These are phyloP conservation scores for Pteromalus puparum DNA, from an alignment of 1,140 invertebrate species.

Conservation along the genomic window DNA sequence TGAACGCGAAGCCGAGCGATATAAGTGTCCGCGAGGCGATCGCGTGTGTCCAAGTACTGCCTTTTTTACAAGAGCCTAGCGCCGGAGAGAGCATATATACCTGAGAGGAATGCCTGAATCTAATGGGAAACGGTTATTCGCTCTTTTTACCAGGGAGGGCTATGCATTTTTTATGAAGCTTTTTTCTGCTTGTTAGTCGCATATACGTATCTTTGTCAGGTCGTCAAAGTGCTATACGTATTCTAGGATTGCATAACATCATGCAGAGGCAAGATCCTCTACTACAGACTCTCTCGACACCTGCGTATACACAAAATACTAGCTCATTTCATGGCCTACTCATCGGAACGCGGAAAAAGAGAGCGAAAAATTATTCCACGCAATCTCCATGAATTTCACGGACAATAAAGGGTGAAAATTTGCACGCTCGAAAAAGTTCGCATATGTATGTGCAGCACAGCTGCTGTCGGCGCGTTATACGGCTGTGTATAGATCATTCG, in stretches of 20 bases:
- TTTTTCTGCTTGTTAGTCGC: background rate
- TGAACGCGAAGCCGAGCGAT: too few relatives aligned
- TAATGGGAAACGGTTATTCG: slow-evolving; percentile 7
- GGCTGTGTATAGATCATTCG: slow-evolving; percentile 37
- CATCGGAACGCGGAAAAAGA: slow-evolving; percentile 16
- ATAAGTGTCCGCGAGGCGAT: slow-evolving; percentile 1
- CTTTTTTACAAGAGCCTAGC: background rate
- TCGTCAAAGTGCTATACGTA: background rate
- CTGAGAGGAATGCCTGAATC: background rate
- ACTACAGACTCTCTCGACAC: too few relatives aligned
- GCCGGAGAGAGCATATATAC: background rate
- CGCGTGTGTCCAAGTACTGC: background rate
- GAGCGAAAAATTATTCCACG: background rate
- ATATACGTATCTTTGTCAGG: background rate
- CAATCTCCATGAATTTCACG: slow-evolving; percentile 22
- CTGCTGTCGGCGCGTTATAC: background rate
- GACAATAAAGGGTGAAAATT: slow-evolving; percentile 3
- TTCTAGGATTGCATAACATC: too few relatives aligned
- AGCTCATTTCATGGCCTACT: background rate
- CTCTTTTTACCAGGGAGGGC: background rate
- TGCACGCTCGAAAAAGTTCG: background rate
- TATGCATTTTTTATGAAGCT: background rate
- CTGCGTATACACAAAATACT: background rate
- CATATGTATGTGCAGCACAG: background rate
- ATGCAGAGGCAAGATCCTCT: too few relatives aligned